Percentiles rank a stretch among this genome's conserved stretches.
phyloP scores from a whole-genome alignment of 2,888 invertebrate genomes.

The Agrotis exclamationis region DNA sequence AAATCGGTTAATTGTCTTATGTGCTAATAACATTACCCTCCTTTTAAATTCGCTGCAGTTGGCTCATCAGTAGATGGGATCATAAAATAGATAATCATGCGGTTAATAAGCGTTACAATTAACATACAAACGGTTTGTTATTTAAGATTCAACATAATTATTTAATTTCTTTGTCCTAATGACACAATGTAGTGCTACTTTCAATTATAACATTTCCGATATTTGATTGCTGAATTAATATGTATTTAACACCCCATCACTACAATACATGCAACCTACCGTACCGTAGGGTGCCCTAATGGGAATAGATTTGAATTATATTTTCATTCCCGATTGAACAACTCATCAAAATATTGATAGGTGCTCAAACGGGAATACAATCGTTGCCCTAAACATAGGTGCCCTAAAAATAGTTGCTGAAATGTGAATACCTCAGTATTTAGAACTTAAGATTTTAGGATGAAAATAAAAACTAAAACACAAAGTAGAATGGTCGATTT shows the following conservation, averaged over 20 bases:
- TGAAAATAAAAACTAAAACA: neutral
- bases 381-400: too few relatives aligned
- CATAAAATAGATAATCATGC: constrained; percentile 13
- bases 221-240: neutral
- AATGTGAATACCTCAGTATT: too few relatives aligned
- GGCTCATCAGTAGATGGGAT: neutral
- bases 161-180: constrained; percentile 11
- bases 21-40: constrained; percentile 5
- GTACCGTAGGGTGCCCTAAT: too few relatives aligned
- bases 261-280: too few relatives aligned
- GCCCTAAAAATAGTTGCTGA: too few relatives aligned
- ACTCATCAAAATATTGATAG: too few relatives aligned
- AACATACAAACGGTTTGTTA: constrained; percentile 10
- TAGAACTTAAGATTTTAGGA: neutral
- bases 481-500: neutral
- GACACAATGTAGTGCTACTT: neutral
- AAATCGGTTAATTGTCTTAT: neutral
- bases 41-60: constrained; percentile 22
- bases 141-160: neutral
- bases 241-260: too few relatives aligned
- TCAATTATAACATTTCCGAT: neutral
- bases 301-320: too few relatives aligned
- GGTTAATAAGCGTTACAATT: constrained; percentile 17
- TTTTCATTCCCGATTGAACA: too few relatives aligned
- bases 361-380: too few relatives aligned